These are phyloP conservation scores for Trachelipus rathkii DNA, from an alignment of 1,140 invertebrate genomes.

Conservation along the genomic window DNA sequence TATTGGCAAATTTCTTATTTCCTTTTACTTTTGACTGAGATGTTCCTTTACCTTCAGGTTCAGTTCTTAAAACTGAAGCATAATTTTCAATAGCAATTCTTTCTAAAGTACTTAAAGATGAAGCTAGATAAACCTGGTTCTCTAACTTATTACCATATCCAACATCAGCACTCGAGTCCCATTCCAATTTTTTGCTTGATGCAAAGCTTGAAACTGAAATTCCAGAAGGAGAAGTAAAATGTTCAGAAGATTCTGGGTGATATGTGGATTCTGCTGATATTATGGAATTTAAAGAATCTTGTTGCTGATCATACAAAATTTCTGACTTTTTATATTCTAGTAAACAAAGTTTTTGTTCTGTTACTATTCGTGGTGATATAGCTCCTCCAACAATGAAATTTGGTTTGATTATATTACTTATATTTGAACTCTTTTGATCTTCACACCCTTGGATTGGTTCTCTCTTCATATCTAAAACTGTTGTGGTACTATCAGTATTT, in stretches of 20 bases:
- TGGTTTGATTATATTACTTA: neutral
- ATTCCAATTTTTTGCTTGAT: slow-evolving; percentile 64
- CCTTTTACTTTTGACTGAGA: neutral
- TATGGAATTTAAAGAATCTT: slow-evolving; percentile 28
- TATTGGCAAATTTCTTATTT: neutral
- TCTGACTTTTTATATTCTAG: neutral
- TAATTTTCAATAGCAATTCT: slow-evolving; percentile 34
- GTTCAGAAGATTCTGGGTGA: slow-evolving; percentile 22
- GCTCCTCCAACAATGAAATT: slow-evolving; percentile 16
- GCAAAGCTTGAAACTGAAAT: slow-evolving; percentile 60
- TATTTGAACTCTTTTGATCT: neutral
- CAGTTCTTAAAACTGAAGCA: slow-evolving; percentile 17
- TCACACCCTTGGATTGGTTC: slow-evolving; percentile 4
- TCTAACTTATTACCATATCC: slow-evolving; percentile 55
- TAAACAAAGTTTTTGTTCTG: neutral
- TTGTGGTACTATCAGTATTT: slow-evolving; percentile 29
- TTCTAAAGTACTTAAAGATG: slow-evolving; percentile 33
- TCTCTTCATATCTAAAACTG: slow-evolving; percentile 14
- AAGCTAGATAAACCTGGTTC: neutral
- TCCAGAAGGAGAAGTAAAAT: slow-evolving; percentile 31
- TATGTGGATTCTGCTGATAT: slow-evolving; percentile 33
- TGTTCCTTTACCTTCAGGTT: slow-evolving; percentile 3
- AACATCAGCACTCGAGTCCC: slow-evolving; percentile 72
- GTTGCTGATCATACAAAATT: slow-evolving; percentile 11
- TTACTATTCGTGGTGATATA: neutral